Evolutionary conservation across 2,797 vertebrate species (phyloP), one percentile per base, ranked within the genome.

Genomic region (Lophius americanus): DNA sequence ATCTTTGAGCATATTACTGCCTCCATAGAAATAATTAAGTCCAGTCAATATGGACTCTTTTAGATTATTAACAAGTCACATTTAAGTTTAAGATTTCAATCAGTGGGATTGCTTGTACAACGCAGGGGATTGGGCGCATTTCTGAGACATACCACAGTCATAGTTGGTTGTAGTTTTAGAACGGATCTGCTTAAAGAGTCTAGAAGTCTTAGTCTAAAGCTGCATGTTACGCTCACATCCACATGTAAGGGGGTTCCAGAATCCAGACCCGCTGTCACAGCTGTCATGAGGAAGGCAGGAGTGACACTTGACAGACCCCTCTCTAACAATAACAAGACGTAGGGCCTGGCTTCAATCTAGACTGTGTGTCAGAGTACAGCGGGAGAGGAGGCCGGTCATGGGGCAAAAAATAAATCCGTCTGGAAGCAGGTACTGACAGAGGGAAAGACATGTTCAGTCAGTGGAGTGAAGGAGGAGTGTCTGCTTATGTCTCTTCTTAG

Each of bases 271-370:
- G 14, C 14, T 36, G 54, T 76, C 60, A 55, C 61, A 53, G 58
- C 69, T 68, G 57, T 55, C 48, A 68, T 71, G 72, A 57, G 76
- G 58, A 46, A 9, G 47, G 7, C 70, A 51, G 62, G 43, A 58
- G 36, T 64, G 55, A 51, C 57, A 44, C 32, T 50, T 38, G 46
- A 53, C 49, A 39, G 43, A 53, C 10, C 14, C 36, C 58, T 50
- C 50, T 76, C 10, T 68, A 61, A 81, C 49, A 44, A 70, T 53
- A 73, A 76, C 70, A 76, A 48, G 65, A 70, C 67, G 70, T 37
- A 73, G 55, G 66, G 65, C 51, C 74, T 76, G 65, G 72, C 78
- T 66, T 79, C 53, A 32, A 33, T 81, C 75, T 69, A 55, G 9
- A 51, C 39, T 54, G 32, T 56, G 36, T 75, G 70, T 81, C 70